Evolutionary conservation across 1,140 invertebrate species (phyloP).

Genomic region (Rhizoglyphus robini): DNA sequence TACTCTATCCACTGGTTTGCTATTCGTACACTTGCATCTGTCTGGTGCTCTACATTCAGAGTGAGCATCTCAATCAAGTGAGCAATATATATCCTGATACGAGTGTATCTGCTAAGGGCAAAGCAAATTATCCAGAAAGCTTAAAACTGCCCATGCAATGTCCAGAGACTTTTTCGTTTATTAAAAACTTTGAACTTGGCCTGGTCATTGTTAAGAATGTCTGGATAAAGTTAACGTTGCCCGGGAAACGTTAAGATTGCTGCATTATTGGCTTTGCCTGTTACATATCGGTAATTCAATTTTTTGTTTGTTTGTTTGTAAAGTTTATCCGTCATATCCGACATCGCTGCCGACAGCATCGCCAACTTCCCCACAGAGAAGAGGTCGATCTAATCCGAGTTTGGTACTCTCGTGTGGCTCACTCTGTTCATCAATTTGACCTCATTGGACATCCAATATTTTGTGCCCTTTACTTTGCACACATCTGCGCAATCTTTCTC

Average conservation of each 20-base stretch:
- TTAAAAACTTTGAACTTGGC: no score
- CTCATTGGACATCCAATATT: background rate
- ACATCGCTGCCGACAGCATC: background rate
- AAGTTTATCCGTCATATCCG: background rate
- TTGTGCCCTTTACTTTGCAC: background rate
- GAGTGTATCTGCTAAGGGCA: no score
- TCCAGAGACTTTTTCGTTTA: no score
- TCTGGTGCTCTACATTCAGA: background rate
- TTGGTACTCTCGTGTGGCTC: background rate
- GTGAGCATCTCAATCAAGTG: conserved; percentile 5
- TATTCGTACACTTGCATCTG: background rate
- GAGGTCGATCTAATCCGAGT: background rate
- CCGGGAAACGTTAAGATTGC: no score
- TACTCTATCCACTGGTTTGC: background rate
- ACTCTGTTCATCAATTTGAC: background rate
- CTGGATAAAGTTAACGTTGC: no score
- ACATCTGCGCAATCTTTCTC: background rate
- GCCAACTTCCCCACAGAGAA: background rate
- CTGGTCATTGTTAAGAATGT: no score
- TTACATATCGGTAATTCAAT: no score
- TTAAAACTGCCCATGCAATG: no score
- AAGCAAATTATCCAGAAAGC: no score
- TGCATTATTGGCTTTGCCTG: no score
- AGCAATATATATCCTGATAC: no score
- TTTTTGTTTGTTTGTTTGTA: no score